A percentile compares a stretch with the other conserved stretches of the same genome.
Evolutionary conservation across 2,888 invertebrate species (phyloP).

Genomic region (Parnassius smintheus): DNA sequence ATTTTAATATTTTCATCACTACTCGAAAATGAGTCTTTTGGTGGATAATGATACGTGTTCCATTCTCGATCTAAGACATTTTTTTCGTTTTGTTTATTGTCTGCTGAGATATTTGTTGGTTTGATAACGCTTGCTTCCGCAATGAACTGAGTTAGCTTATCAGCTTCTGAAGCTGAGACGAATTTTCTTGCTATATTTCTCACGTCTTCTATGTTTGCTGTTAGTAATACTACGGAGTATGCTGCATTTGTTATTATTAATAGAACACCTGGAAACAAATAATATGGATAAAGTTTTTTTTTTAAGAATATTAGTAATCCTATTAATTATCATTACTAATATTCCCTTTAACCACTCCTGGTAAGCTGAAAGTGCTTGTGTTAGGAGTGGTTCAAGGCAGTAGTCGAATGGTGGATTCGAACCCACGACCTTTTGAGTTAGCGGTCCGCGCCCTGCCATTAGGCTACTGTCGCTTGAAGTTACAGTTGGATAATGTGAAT

Average conservation of each 20-base stretch:
- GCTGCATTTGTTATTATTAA: slow-evolving; percentile 36
- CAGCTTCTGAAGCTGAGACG: slow-evolving; percentile 47
- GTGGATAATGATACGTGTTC: neutral
- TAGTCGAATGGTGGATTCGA: too few species aligned
- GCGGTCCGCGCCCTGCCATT: too few species aligned
- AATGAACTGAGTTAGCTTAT: slow-evolving; percentile 46
- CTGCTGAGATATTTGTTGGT: slow-evolving; percentile 31
- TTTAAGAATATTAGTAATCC: too few species aligned
- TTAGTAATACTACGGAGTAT: slow-evolving; percentile 47
- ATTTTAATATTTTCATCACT: neutral
- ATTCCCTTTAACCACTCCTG: too few species aligned
- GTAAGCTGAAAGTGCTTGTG: too few species aligned
- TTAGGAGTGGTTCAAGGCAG: too few species aligned
- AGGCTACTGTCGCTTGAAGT: too few species aligned
- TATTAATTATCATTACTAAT: too few species aligned
- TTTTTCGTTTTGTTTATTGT: slow-evolving; percentile 35
- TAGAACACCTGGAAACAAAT: slow-evolving; percentile 44
- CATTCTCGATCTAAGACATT: slow-evolving; percentile 3
- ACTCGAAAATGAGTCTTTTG: neutral
- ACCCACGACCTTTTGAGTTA: too few species aligned
- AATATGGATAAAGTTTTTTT: neutral
- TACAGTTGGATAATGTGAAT: too few species aligned
- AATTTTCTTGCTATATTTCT: slow-evolving; percentile 53
- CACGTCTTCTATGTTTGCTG: slow-evolving; percentile 59
- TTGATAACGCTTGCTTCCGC: slow-evolving; percentile 32